Conservation (phyloP, 2,113 vertebrate species). For the Mungos mungo region DNA sequence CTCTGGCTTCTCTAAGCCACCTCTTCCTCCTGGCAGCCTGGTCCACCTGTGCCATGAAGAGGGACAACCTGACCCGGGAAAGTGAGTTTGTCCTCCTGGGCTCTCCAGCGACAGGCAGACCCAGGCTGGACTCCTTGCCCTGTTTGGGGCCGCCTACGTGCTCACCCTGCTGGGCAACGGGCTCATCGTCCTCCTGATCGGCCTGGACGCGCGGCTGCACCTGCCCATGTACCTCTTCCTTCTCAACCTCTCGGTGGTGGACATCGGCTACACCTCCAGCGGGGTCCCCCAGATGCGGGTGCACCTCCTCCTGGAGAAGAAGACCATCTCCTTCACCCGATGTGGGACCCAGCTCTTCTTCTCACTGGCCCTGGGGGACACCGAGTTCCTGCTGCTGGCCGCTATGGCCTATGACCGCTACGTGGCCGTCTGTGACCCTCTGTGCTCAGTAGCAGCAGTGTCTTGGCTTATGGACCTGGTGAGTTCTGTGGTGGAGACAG, state of each 20-base stretch:
- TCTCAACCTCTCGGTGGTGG: slow-evolving; percentile 63
- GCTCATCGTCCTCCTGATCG: slow-evolving; percentile 36
- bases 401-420: slow-evolving; percentile 64
- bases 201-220: not conserved
- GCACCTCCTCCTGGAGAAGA: slow-evolving; percentile 55
- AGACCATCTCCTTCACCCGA: slow-evolving; percentile 68
- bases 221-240: slow-evolving; percentile 81
- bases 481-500: slow-evolving; percentile 39
- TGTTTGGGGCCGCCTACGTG: slow-evolving; percentile 63
- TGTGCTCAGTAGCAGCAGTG: not conserved
- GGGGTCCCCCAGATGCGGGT: slow-evolving; percentile 73
- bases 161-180: slow-evolving; percentile 59
- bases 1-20: not conserved
- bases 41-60: not conserved
- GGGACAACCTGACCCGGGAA: slow-evolving; percentile 47
- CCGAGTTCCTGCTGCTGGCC: slow-evolving; percentile 37
- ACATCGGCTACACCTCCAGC: slow-evolving; percentile 78
- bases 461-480: slow-evolving; percentile 52
- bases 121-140: slow-evolving; percentile 66
- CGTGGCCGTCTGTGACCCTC: slow-evolving; percentile 27
- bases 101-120: slow-evolving; percentile 63
- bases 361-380: slow-evolving; percentile 7
- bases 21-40: not conserved
- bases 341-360: slow-evolving; percentile 78
- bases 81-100: slow-evolving; percentile 73